Base-by-base conservation (phyloP, 2,888 invertebrate species). In the Spilosoma lubricipeda region DNA sequence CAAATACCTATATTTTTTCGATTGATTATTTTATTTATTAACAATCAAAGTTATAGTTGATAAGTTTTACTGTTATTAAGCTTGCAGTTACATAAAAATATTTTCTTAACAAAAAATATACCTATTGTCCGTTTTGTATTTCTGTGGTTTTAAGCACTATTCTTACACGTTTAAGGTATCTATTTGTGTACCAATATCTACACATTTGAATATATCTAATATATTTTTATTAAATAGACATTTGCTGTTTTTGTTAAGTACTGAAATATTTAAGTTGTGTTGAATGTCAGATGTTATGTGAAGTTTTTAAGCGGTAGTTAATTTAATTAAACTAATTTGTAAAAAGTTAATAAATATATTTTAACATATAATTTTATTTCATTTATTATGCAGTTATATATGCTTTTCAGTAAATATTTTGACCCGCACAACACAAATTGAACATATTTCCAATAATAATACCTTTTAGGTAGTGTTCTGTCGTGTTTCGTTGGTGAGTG, bases 311-410 rank as follows among this genome's bases (percentile, higher is more conserved):
- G 88, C 87, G 89, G 84, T 89, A 90, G 89, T 90, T 91, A 88
- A 90, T 90, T 88, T 82, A 83, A 87, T 87, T 88, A 88, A 90
- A 91, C 89, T 91, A 90, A 91, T 92, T 91, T 94, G 93, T 93
- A 94, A 92, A 93, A 92, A 92, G 90, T 89, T 89, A 92, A 93
- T 93, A 93, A 94, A 93, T 91, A 90, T 92, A 93, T 93, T 93
- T 93, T 93, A 94, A 94, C 93, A 92, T 88, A 85, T 23, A 42
- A 30, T 63, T 63, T 70, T 30, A 5, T 66, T 39, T 18, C 5
- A 36, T 70, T 39, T 20, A 8, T 9, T 69, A 15, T 9, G 27
- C n/a, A 27, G 27, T 1, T 13, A 4, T 1, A 2, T 27, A 48
- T 48, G 45, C 18, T 45, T 13, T 15, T 45, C 3, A 45, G 39